Percentiles rank a stretch among this genome's conserved stretches.
Evolutionary conservation across 2,888 invertebrate genomes (phyloP).

Genomic region (Polymixis lichenea): DNA sequence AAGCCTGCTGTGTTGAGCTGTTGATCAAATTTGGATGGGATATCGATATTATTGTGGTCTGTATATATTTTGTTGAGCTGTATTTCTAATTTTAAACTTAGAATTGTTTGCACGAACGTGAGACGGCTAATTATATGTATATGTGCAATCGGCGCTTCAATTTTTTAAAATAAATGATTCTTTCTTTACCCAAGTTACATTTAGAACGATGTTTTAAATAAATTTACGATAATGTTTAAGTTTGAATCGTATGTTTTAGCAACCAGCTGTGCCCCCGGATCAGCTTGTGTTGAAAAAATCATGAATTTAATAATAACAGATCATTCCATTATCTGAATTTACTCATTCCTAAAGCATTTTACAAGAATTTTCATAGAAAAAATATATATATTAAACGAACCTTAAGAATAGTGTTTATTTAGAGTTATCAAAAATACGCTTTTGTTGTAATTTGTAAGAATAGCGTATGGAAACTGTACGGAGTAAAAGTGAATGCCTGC

Average conservation of each 20-base stretch:
- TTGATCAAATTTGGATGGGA: neutral
- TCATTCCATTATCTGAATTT: conserved; percentile 28
- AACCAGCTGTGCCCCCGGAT: no score
- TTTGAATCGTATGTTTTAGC: neutral
- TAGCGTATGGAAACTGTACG: conserved; percentile 11
- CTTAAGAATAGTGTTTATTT: neutral
- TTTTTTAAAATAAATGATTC: neutral
- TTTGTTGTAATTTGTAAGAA: conserved; percentile 21
- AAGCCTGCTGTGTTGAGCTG: conserved; percentile 93
- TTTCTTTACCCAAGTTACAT: neutral
- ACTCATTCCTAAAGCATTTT: conserved; percentile 34
- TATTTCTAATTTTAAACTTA: neutral
- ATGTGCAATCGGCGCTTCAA: neutral
- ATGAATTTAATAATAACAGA: neutral
- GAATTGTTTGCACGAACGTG: neutral
- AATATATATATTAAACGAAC: neutral
- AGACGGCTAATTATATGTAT: neutral
- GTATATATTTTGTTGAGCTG: neutral
- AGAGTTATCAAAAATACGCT: conserved; percentile 3
- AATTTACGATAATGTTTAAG: neutral
- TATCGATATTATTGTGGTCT: conserved; percentile 4
- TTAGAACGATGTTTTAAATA: neutral
- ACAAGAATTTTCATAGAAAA: neutral
- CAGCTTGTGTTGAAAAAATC: neutral
- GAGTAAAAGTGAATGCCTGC: neutral